Conservation (phyloP, 2,113 vertebrate species). For the Forbesichthys agassizii region DNA sequence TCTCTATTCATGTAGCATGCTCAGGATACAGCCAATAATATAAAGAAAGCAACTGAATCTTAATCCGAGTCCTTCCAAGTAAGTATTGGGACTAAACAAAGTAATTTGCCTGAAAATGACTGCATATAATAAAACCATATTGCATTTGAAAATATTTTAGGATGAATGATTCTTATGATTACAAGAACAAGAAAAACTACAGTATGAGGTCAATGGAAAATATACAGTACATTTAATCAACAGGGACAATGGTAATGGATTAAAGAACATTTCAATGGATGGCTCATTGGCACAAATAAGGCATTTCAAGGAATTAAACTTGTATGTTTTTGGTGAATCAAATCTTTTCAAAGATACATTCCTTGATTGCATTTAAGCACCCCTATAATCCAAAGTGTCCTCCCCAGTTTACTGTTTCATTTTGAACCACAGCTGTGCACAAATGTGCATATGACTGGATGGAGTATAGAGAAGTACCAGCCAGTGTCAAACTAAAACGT, state of each 20-base stretch:
- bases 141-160: background rate
- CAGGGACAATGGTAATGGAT: conserved; percentile 65
- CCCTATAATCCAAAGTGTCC: too few relatives aligned
- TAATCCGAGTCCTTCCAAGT: background rate
- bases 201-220: conserved; percentile 19
- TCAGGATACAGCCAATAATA: too few relatives aligned
- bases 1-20: too few relatives aligned
- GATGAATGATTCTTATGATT: background rate
- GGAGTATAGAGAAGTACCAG: too few relatives aligned
- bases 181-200: background rate
- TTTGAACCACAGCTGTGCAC: too few relatives aligned
- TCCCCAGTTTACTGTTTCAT: too few relatives aligned
- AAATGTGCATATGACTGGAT: too few relatives aligned
- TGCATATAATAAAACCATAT: conserved; percentile 6
- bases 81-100: background rate
- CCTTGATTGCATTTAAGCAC: too few relatives aligned
- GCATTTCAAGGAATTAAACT: conserved; percentile 73
- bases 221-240: conserved; percentile 32
- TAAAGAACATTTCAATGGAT: conserved; percentile 58
- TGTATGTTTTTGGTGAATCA: conserved; percentile 57
- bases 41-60: too few relatives aligned
- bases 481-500: too few relatives aligned
- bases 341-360: conserved; percentile 22
- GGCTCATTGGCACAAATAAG: conserved; percentile 70
- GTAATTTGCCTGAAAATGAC: background rate